A percentile compares a stretch with the other conserved stretches of the same genome.
Conservation (phyloP, 1,140 invertebrate genomes). For the Macrotrachela quadricornifera region DNA sequence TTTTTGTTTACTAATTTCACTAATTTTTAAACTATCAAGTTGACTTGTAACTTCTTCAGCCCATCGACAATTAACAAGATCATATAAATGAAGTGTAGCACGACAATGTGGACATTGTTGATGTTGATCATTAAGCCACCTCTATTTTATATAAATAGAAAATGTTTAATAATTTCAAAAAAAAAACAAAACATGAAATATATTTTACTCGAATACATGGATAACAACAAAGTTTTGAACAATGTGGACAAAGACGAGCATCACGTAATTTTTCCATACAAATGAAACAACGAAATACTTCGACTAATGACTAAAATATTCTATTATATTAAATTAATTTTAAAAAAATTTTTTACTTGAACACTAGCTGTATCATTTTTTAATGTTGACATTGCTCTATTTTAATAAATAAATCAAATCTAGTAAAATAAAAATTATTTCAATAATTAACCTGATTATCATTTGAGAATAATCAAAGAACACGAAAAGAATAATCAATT, state of each 20-base stretch:
- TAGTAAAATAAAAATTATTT: no score
- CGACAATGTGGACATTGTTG: constrained; percentile 79
- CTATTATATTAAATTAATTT: no score
- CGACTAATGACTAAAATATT: constrained; percentile 39
- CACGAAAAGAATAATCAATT: no score
- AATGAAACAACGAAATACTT: constrained; percentile 85
- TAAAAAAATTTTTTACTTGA: no score
- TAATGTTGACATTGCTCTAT: no score
- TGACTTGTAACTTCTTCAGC: constrained; percentile 81
- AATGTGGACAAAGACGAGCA: constrained; percentile 75
- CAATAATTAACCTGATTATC: no score
- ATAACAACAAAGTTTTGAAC: constrained; percentile 77
- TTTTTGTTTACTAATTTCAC: neutral
- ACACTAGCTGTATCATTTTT: no score
- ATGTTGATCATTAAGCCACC: constrained; percentile 73
- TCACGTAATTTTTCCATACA: constrained; percentile 84
- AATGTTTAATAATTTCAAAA: no score
- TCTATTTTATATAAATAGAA: constrained; percentile 22
- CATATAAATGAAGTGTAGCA: constrained; percentile 62
- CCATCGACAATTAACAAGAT: constrained; percentile 79
- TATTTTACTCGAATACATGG: constrained; percentile 42
- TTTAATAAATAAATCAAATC: no score
- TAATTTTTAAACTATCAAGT: constrained; percentile 54
- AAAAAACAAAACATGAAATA: no score
- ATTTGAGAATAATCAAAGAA: no score